Evolutionary conservation across 2,888 invertebrate genomes (phyloP).

Genomic region (Agriotes lineatus): DNA sequence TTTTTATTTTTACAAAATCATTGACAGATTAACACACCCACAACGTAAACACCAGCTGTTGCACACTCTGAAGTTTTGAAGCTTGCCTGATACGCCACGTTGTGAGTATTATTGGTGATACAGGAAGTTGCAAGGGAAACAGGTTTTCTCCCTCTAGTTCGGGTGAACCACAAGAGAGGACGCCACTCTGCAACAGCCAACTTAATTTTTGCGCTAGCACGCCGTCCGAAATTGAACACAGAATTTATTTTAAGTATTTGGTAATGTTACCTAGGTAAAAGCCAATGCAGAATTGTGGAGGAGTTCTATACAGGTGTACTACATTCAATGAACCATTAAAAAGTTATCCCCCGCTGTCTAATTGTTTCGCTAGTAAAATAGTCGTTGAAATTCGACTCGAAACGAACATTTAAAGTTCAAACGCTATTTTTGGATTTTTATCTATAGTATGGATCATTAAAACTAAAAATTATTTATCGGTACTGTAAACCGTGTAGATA

Average conservation of each 20-base stretch:
- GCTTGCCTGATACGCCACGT: constrained; percentile 3
- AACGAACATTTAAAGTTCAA: not conserved
- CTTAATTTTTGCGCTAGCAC: not conserved
- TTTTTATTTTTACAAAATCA: constrained; percentile 2
- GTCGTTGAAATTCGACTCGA: not conserved
- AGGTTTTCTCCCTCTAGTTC: not conserved
- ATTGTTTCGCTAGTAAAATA: not conserved
- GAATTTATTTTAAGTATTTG: constrained; percentile 7
- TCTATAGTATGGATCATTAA: not conserved
- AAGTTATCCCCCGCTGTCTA: not conserved
- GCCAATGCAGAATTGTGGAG: not conserved
- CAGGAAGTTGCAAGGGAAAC: not conserved
- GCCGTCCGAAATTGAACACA: constrained; percentile 8
- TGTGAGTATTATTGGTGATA: not conserved
- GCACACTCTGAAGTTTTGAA: not conserved
- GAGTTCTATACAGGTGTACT: constrained; percentile 1
- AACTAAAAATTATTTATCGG: not conserved
- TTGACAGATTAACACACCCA: not conserved
- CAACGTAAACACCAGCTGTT: constrained; percentile 28
- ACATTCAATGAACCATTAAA: not conserved
- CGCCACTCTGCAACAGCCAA: not conserved
- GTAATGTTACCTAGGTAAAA: constrained; percentile 14
- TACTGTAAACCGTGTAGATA: too few species aligned
- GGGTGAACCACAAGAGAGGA: not conserved
- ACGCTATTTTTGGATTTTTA: not conserved